Conservation (phyloP, 1,140 invertebrate species). For the Laupala kohalensis region DNA sequence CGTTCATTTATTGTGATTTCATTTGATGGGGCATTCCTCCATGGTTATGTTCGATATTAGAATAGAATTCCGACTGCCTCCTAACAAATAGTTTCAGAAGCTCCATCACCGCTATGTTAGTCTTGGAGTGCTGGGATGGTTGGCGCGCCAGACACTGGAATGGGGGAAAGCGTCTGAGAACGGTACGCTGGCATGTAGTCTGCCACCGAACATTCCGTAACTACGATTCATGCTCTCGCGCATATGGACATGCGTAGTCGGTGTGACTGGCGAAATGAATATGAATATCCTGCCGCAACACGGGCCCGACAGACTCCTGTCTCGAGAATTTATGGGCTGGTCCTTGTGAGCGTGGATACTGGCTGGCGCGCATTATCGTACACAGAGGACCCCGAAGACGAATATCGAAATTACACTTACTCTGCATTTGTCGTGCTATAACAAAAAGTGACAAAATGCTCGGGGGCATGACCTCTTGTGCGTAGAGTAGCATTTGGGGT, state of each 20-base stretch:
- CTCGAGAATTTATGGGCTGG: neutral
- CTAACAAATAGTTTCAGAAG: too few species aligned
- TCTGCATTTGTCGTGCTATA: neutral
- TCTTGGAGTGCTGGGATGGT: too few species aligned
- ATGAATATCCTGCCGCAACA: neutral
- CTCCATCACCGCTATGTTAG: too few species aligned
- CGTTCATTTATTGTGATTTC: too few species aligned
- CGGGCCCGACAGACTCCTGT: neutral
- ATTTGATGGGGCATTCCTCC: too few species aligned
- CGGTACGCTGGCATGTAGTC: neutral
- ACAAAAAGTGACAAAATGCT: neutral
- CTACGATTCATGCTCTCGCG: neutral
- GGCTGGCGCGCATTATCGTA: neutral
- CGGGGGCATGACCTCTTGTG: neutral
- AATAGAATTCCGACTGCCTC: too few species aligned
- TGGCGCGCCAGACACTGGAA: too few species aligned
- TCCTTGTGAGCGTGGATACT: neutral
- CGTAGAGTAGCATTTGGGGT: too few species aligned
- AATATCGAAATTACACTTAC: neutral
- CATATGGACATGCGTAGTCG: neutral
- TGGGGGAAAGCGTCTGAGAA: neutral
- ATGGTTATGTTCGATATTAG: too few species aligned
- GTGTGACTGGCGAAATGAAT: neutral
- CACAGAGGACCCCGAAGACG: neutral
- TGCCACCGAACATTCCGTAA: neutral